Evolutionary conservation across 2,113 vertebrate species (phyloP), one percentile per base, ranked within the genome.

Genomic region (Syrmaticus mikado): DNA sequence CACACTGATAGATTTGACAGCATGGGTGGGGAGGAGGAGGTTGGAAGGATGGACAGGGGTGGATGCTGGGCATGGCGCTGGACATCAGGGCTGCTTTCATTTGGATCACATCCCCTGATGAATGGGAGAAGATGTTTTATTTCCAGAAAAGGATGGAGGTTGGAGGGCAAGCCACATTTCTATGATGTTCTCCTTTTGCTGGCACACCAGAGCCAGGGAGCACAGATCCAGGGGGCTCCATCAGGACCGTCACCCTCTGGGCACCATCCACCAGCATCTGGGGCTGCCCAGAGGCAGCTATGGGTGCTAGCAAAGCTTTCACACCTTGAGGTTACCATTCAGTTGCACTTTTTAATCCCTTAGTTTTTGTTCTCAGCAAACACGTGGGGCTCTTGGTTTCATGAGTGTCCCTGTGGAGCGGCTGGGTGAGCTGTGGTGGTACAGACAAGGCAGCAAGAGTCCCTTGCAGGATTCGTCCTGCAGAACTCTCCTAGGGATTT

Each of bases 1-100:
- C 0, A 0, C 13, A 25, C 61, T 72, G 60, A 20, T 0, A 2
- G 67, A 19, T 32, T 65, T 34, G 41, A 62, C n/a, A 15, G 2
- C 3, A 1, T 2, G 5, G 6, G 5, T 70, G 40, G 30, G 58
- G 82, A 45, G 67, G 24, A 17, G 12, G n/a, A 85, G 19, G 57
- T 10, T 82, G 61, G 46, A 45, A 50, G 22, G 22, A 50, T 24
- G 41, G 64, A 5, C 19, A 28, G 22, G 19, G 17, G 52, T 48
- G 22, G 32, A 48, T 4, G n/a, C 34, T 13, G 17, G 40, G 24
- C 24, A 48, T 52, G 46, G 15, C 48, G 40, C 10, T 50, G 48
- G 46, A 11, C 5, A 8, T 25, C 58, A 45, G n/a, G 48, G 14
- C 52, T 41, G 24, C 0, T 32, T 93, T 45, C 14, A 34, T 80